phyloP scores from a whole-genome alignment of 2,797 vertebrate genomes.

The Premnoplex brunnescens region DNA sequence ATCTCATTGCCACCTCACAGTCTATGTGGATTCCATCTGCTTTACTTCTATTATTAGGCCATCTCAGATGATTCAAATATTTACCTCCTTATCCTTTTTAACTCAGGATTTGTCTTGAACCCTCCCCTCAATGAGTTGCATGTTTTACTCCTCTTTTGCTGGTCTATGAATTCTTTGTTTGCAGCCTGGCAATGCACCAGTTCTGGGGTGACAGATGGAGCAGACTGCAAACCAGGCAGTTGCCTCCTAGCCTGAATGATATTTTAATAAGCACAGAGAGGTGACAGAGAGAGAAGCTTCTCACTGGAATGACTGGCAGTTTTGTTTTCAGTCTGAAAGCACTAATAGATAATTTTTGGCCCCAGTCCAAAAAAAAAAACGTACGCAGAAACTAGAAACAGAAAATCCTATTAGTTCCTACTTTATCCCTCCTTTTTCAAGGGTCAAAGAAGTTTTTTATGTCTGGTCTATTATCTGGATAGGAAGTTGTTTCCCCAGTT shows the following conservation, averaged over 20 bases:
- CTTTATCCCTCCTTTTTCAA: not conserved
- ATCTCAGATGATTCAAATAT: not conserved
- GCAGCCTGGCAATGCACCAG: slow-evolving; percentile 40
- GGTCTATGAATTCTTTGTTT: slow-evolving; percentile 49
- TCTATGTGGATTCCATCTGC: not conserved
- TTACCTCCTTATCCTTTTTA: not conserved
- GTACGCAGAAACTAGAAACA: not conserved
- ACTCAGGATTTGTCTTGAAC: not conserved
- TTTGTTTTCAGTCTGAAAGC: slow-evolving; percentile 63
- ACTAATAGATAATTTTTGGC: slow-evolving; percentile 49
- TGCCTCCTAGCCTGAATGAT: slow-evolving; percentile 54
- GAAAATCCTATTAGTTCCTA: slow-evolving; percentile 13
- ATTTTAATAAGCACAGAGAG: slow-evolving; percentile 70
- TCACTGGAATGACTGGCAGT: slow-evolving; percentile 55
- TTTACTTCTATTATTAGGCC: not conserved
- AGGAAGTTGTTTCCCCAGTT: not conserved
- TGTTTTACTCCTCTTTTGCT: slow-evolving; percentile 18
- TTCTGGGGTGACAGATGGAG: slow-evolving; percentile 59
- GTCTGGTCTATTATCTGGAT: not conserved
- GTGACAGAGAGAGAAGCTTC: slow-evolving; percentile 51
- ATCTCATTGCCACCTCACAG: not conserved
- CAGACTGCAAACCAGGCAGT: slow-evolving; percentile 50
- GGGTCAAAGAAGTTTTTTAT: not conserved
- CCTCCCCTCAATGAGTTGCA: not conserved
- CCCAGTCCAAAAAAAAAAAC: not conserved